Conservation (phyloP, 2,113 vertebrate species). For the Lates calcarifer region DNA sequence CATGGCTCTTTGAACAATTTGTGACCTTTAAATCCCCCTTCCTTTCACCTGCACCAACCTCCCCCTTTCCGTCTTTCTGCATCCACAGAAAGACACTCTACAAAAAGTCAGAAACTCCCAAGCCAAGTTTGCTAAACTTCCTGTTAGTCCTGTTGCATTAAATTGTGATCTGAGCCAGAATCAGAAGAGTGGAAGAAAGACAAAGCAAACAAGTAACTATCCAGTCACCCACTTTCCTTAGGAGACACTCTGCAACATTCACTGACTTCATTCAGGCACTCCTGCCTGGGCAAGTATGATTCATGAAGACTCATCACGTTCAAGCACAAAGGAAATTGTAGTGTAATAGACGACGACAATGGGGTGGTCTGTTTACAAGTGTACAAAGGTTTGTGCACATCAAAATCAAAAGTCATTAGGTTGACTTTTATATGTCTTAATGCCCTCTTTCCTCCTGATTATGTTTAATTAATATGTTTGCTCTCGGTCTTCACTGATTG, state of each 20-base stretch:
- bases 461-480: not conserved
- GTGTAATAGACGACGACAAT: not conserved
- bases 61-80: not conserved
- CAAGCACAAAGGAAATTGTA: constrained; percentile 5
- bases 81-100: constrained; percentile 16
- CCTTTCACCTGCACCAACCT: not conserved
- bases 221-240: constrained; percentile 45
- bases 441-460: not conserved
- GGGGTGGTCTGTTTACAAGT: not conserved
- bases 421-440: not conserved
- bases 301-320: constrained; percentile 37
- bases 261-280: constrained; percentile 41
- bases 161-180: constrained; percentile 47
- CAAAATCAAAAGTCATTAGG: not conserved
- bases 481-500: not conserved
- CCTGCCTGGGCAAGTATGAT: constrained; percentile 39
- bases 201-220: constrained; percentile 55
- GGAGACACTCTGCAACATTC: constrained; percentile 29
- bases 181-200: constrained; percentile 35
- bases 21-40: constrained; percentile 9
- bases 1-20: constrained; percentile 2
- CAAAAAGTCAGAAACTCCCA: constrained; percentile 47
- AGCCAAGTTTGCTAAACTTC: constrained; percentile 58
- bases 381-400: not conserved
- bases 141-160: constrained; percentile 57